These are phyloP conservation scores for Bubo bubo DNA, from an alignment of 2,113 vertebrate species.

Conservation along the genomic window DNA sequence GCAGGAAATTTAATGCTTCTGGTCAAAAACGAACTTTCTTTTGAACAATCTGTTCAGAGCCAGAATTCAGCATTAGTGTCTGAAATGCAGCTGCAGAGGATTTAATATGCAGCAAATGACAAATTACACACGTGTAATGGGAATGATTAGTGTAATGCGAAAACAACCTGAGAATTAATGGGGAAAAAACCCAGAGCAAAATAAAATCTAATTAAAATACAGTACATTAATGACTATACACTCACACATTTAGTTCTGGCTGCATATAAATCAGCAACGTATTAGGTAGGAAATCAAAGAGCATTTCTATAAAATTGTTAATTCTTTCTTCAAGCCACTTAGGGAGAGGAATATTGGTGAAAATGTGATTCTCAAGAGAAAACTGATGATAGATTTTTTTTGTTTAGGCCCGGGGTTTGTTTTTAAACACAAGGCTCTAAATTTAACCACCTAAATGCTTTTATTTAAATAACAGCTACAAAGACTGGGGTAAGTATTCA, in stretches of 20 bases:
- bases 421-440: not conserved
- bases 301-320: not conserved
- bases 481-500: not conserved
- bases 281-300: not conserved
- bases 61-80: not conserved
- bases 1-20: not conserved
- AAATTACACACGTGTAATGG: not conserved
- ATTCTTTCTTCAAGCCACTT: not conserved
- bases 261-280: not conserved
- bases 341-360: not conserved
- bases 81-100: not conserved
- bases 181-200: not conserved
- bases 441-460: not conserved
- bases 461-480: not conserved
- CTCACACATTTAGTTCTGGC: not conserved
- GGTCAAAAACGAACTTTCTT: not conserved
- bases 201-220: not conserved
- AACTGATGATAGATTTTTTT: not conserved
- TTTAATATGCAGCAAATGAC: not conserved
- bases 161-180: not conserved
- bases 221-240: not conserved
- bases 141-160: not conserved
- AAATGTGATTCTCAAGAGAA: not conserved
- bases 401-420: not conserved
- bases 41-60: not conserved